These are phyloP conservation scores for Hirtodrosophila cameraria DNA, from an alignment of 2,888 invertebrate genomes.

Conservation along the genomic window DNA sequence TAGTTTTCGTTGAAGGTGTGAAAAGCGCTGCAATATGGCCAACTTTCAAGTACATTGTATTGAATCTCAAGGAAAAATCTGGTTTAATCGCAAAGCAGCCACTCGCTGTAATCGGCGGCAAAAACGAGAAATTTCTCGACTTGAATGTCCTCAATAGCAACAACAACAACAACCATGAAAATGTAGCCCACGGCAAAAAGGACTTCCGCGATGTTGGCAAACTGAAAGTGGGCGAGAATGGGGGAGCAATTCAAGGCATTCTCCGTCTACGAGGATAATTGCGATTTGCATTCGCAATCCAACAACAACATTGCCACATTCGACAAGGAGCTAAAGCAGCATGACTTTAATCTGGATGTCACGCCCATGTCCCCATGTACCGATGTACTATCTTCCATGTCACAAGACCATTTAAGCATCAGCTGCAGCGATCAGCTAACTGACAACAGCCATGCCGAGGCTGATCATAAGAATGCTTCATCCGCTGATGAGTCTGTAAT, in stretches of 20 bases:
- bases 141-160: slow-evolving; percentile 68
- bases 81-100: slow-evolving; percentile 62
- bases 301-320: too few relatives aligned
- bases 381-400: slow-evolving; percentile 87
- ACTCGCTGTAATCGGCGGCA: slow-evolving; percentile 62
- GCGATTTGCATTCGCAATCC: slow-evolving; percentile 46
- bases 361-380: slow-evolving; percentile 87
- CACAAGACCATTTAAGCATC: slow-evolving; percentile 85
- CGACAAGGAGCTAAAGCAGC: slow-evolving; percentile 41
- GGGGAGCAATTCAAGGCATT: slow-evolving; percentile 91
- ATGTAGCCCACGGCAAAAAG: too few relatives aligned
- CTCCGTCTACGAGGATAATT: slow-evolving; percentile 89
- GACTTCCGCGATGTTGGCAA: slow-evolving; percentile 75
- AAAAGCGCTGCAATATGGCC: too few relatives aligned
- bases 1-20: too few relatives aligned
- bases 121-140: slow-evolving; percentile 68
- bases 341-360: slow-evolving; percentile 83
- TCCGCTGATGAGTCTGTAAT: slow-evolving; percentile 7
- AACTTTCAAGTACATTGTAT: slow-evolving; percentile 90
- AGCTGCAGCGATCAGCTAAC: slow-evolving; percentile 38
- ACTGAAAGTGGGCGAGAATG: slow-evolving; percentile 55
- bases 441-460: slow-evolving; percentile 79
- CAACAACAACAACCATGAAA: slow-evolving; percentile 58
- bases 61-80: slow-evolving; percentile 41
- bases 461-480: slow-evolving; percentile 58